Conservation (phyloP, 2,113 vertebrate genomes). For the Lepus europaeus region DNA sequence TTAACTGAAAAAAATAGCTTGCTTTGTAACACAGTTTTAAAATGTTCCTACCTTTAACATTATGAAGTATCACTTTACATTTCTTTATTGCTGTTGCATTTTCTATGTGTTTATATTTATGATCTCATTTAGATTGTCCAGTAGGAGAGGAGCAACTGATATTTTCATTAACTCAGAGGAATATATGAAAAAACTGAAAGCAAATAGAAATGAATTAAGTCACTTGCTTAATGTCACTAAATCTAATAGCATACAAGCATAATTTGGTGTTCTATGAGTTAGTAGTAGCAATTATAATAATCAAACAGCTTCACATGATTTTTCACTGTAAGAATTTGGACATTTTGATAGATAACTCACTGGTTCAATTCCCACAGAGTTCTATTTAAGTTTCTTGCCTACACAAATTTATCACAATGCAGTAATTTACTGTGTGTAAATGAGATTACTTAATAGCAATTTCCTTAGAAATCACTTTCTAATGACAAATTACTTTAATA, state of each 20-base stretch:
- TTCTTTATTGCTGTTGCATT: background rate
- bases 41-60: background rate
- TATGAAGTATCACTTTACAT: background rate
- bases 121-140: background rate
- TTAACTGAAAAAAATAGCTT: background rate
- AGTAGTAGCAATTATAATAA: constrained; percentile 47
- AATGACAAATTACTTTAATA: constrained; percentile 78
- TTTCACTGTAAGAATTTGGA: constrained; percentile 55
- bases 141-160: background rate
- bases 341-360: constrained; percentile 66
- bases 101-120: constrained; percentile 14
- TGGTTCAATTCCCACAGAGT: constrained; percentile 60
- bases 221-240: constrained; percentile 30
- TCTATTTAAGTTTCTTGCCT: constrained; percentile 59
- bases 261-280: constrained; percentile 63
- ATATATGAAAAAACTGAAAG: constrained; percentile 23
- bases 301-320: constrained; percentile 33
- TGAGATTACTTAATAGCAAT: constrained; percentile 73
- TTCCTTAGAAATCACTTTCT: constrained; percentile 76
- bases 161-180: background rate
- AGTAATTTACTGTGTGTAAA: constrained; percentile 72
- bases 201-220: constrained; percentile 20
- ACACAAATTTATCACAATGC: constrained; percentile 49
- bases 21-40: background rate
- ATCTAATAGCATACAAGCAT: constrained; percentile 38